Evolutionary conservation across 92 coral and sea anemone genomes (phyloP).

Genomic region (Bergia sp.): DNA sequence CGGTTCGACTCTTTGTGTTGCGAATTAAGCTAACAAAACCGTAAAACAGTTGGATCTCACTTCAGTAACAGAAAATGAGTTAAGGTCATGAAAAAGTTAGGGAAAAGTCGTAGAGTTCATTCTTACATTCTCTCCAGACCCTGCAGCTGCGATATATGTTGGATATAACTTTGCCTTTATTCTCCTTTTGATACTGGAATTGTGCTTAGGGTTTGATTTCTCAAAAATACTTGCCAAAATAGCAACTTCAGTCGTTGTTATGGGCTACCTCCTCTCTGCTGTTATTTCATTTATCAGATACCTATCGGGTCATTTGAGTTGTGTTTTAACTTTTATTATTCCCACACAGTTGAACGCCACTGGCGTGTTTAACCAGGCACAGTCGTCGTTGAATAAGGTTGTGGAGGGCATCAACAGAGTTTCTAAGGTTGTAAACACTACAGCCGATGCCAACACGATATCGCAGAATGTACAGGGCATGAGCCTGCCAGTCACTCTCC

Average conservation of each 20-base stretch:
- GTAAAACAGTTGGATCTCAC: no score
- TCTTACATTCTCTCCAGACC: no score
- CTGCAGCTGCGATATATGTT: no score
- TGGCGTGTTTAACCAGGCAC: conserved; percentile 68
- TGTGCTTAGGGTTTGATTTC: background rate
- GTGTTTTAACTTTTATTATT: background rate
- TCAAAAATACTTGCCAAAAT: background rate
- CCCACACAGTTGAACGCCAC: conserved; percentile 79
- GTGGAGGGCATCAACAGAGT: conserved; percentile 72
- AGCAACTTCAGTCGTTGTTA: background rate
- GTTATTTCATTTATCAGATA: background rate
- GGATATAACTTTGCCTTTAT: background rate
- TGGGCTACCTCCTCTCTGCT: background rate
- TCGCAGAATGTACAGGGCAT: conserved; percentile 75
- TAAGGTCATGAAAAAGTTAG: no score
- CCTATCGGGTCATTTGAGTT: background rate
- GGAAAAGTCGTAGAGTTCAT: no score
- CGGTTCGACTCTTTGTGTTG: no score
- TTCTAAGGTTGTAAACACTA: conserved; percentile 68
- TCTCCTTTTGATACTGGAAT: no score
- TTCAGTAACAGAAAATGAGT: no score
- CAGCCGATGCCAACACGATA: conserved; percentile 76
- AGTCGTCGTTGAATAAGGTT: conserved; percentile 72
- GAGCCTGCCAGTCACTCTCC: conserved; percentile 78
- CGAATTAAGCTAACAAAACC: no score